A percentile compares a stretch with the other conserved stretches of the same genome.
phyloP scores from a whole-genome alignment of 1,140 invertebrate species.

The Scaptomyza graminum region DNA sequence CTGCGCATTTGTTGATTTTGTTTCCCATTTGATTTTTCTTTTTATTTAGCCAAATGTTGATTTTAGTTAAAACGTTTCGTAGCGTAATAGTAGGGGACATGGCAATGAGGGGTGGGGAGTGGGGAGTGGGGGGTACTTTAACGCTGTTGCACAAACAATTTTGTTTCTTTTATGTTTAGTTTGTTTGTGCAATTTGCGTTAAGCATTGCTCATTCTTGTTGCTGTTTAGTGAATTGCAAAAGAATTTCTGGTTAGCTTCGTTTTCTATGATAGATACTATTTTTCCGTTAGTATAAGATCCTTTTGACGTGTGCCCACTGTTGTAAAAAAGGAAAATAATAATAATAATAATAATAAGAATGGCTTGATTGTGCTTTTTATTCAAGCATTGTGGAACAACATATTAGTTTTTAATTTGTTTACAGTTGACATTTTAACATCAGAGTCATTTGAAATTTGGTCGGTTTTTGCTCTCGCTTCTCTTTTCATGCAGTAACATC shows the following conservation, averaged over 20 bases:
- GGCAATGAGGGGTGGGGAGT: background rate
- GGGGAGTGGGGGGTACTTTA: background rate
- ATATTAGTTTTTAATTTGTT: background rate
- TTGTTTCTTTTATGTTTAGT: slow-evolving; percentile 10
- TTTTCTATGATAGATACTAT: too few relatives aligned
- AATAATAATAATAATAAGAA: too few relatives aligned
- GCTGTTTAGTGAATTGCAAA: slow-evolving; percentile 31
- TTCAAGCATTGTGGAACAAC: background rate
- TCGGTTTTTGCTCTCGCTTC: too few relatives aligned
- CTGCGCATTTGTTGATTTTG: slow-evolving; percentile 51
- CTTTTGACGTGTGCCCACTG: slow-evolving; percentile 7
- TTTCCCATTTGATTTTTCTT: slow-evolving; percentile 14
- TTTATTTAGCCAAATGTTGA: slow-evolving; percentile 42
- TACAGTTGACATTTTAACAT: background rate
- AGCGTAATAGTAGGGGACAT: background rate
- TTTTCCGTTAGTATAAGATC: too few relatives aligned
- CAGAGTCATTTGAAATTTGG: background rate
- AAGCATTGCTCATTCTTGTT: slow-evolving; percentile 11
- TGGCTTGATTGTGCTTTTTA: too few relatives aligned
- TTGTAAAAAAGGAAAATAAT: background rate
- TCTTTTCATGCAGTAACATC: slow-evolving; percentile 23
- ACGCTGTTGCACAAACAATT: slow-evolving; percentile 31
- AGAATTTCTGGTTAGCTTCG: background rate
- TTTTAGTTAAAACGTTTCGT: slow-evolving; percentile 39
- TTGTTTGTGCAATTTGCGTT: slow-evolving; percentile 15